These are phyloP conservation scores for Triplophysa rosa DNA, from an alignment of 2,113 vertebrate species.

Conservation along the genomic window DNA sequence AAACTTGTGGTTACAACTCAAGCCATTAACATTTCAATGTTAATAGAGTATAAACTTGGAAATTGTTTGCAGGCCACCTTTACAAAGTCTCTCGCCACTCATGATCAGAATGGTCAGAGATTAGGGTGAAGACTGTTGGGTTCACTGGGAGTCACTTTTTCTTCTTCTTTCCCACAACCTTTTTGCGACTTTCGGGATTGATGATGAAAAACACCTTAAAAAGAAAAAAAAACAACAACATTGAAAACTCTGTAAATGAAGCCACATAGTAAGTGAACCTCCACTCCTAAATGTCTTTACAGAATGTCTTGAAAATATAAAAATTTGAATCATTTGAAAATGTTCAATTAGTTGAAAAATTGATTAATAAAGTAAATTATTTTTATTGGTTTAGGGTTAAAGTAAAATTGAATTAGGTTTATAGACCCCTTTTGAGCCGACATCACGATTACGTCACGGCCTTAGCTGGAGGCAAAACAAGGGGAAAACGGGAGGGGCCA, in stretches of 20 bases:
- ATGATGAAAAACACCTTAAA: conserved; percentile 55
- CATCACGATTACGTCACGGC: no score
- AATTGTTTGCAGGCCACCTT: background rate
- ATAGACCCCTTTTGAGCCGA: no score
- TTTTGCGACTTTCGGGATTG: conserved; percentile 53
- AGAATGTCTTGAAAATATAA: background rate
- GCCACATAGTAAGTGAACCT: background rate
- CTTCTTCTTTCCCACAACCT: conserved; percentile 50
- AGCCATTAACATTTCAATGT: no score
- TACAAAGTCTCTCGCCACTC: conserved; percentile 8
- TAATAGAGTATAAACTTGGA: no score
- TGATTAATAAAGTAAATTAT: no score
- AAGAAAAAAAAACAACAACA: conserved; percentile 26
- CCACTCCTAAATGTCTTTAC: background rate
- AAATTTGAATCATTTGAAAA: no score
- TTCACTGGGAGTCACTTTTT: conserved; percentile 47
- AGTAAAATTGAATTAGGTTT: no score
- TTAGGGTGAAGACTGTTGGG: conserved; percentile 50
- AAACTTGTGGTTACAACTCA: no score
- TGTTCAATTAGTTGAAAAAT: no score
- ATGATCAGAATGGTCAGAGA: conserved; percentile 32
- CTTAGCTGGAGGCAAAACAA: no score
- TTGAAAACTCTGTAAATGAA: conserved; percentile 3
- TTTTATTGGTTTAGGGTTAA: no score
- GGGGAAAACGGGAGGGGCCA: no score